A percentile compares a stretch with the other conserved stretches of the same genome.
Conservation (phyloP, 2,113 vertebrate species). For the Bos indicus region DNA sequence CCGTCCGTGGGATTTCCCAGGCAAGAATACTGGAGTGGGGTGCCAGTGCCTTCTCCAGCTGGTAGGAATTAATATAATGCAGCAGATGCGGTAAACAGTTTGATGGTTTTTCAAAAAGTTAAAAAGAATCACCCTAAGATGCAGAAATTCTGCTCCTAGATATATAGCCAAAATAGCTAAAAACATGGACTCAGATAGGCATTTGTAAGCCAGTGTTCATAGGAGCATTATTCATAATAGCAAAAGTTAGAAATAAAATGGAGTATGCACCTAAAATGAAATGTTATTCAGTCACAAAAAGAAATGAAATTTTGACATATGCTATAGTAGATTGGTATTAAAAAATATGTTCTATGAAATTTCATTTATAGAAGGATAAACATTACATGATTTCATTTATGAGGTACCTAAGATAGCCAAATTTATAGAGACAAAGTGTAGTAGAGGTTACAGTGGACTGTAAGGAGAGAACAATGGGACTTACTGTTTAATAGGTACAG, state of each 20-base stretch:
- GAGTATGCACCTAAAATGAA: background rate
- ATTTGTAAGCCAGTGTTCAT: background rate
- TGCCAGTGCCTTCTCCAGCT: background rate
- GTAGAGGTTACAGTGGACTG: background rate
- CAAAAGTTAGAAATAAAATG: background rate
- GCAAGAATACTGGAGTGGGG: too few relatives aligned
- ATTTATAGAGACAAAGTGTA: background rate
- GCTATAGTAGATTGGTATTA: background rate
- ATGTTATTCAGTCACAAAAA: background rate
- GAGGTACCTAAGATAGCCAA: background rate
- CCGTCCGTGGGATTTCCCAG: too few relatives aligned
- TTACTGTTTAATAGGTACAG: background rate
- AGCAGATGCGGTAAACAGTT: background rate
- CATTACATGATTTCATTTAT: background rate
- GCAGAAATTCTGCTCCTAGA: background rate
- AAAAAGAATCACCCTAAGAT: background rate
- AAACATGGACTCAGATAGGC: background rate
- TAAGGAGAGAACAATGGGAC: fast-evolving
- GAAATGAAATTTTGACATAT: background rate
- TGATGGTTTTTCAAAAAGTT: background rate
- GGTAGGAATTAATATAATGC: background rate
- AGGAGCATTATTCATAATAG: background rate
- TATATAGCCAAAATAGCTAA: background rate
- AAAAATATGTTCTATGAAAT: background rate
- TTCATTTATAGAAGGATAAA: background rate